Evolutionary conservation across 2,113 vertebrate genomes (phyloP), one percentile per base, ranked within the genome.

Genomic region (Rhineura floridana): DNA sequence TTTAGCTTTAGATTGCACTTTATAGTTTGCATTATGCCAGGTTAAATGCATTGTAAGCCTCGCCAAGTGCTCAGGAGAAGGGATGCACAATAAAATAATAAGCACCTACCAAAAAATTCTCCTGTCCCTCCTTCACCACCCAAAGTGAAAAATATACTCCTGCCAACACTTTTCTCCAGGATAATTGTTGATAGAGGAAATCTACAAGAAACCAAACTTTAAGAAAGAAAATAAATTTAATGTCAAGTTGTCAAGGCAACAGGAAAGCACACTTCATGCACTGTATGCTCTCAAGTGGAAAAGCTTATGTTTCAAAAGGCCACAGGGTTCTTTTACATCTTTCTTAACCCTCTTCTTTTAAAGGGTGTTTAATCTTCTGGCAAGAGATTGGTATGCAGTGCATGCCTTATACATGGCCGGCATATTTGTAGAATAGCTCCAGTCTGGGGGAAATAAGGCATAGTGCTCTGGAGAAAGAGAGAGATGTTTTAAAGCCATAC

Each of bases 271-370:
- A 76, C 42, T 42, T 33, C 42, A 48, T 48, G 44, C 62, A n/a
- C 42, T 83, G 30, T 33, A 46, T 23, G 73, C 42, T 33, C 59
- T 65, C 77, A 84, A 70, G n/a, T 28, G 67, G 33, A 23, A 36
- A 86, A 76, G 70, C 50, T 76, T 85, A 62, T 42, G 36, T 62
- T 85, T 76, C 70, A 63, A 75, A 85, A 76, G 30, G 1, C 21
- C 28, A 77, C 39, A 19, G 28, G 76, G 72, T 63, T 86, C 55
- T 77, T n/a, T 48, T 8, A 46, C 42, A 33, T 77, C 73, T 65
- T 77, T 86, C 55, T 33, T 39, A 86, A 63, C 55, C 42, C 33
- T 77, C 75, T 86, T 17, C 33, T 85, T 82, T 85, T 85, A 85
- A 77, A 65, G 42, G 39, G 30, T 65, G 55, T 77, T 77, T 48